Evolutionary conservation across 2,113 vertebrate genomes (phyloP), one percentile per base, ranked within the genome.

Genomic region (Raja brachyura): DNA sequence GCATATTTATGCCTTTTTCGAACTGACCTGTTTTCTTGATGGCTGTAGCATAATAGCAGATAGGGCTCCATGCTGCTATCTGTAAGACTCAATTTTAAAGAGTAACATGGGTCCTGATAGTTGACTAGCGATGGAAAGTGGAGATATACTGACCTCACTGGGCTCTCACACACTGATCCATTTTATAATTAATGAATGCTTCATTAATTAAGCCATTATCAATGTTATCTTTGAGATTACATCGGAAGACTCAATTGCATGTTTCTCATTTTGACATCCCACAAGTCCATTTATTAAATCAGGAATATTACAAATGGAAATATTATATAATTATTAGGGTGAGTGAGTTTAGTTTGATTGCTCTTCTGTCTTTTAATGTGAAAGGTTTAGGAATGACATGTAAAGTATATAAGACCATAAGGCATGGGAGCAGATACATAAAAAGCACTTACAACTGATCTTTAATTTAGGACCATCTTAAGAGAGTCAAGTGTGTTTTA

Each of bases 1-100:
- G 83, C 59, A 88, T 63, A 66, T 66, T 66, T 88, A 86, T 63
- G 59, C 83, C 59, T 20, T 13, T 66, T 63, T 88, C 28, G 28
- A 22, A 85, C 56, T 85, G 81, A 59, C 54, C 81, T 86, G 31
- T 63, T 63, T 88, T 88, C 28, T 88, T 88, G 16, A n/a, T 88
- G 83, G 59, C 28, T 63, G 8, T 9, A 88, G 28, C n/a, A 63
- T 88, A 14, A 31, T 63, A 5, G 59, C 5, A 63, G 16, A 63
- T 31, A 88, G n/a, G 25, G 54, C 28, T n/a, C 54, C 25, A 59
- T 31, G 59, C 83, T 63, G 28, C 61, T 61, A 5, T 66, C 59
- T 88, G 83, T 16, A 63, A 31, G 25, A 66, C 5, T 88, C 59
- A 66, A 63, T 88, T 88, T 63, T 31, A 14, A 9, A 63, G 61